Evolutionary conservation across 2,797 vertebrate species (phyloP).

Genomic region (Leuciscus waleckii): DNA sequence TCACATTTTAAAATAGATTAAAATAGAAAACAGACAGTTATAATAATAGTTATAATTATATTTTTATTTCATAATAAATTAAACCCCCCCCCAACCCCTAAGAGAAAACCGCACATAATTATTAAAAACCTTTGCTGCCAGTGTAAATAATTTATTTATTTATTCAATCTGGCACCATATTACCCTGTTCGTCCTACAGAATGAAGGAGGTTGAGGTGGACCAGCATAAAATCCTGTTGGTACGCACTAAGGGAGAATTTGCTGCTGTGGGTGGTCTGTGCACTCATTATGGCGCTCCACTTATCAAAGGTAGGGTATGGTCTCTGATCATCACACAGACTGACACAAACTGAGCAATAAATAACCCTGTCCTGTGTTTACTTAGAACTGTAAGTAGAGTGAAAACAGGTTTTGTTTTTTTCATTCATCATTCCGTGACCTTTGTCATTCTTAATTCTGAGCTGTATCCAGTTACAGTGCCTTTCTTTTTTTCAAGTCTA

Average conservation of each 20-base stretch:
- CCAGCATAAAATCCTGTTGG: constrained; percentile 79
- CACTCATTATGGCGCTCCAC: constrained; percentile 83
- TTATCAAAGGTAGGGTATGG: constrained; percentile 82
- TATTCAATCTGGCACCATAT: not conserved
- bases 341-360: not conserved
- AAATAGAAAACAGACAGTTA: too few species aligned
- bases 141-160: not conserved
- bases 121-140: not conserved
- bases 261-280: constrained; percentile 84
- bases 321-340: not conserved
- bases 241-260: constrained; percentile 78
- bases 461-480: not conserved
- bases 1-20: too few species aligned
- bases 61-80: too few species aligned
- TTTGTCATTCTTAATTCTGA: not conserved
- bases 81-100: too few species aligned
- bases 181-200: constrained; percentile 65
- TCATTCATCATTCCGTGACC: not conserved
- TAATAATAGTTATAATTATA: too few species aligned
- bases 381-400: not conserved
- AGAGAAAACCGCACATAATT: too few species aligned
- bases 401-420: constrained; percentile 9
- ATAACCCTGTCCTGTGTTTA: not conserved
- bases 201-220: constrained; percentile 83
- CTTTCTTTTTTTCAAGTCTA: not conserved